Percentiles rank a stretch among this genome's conserved stretches.
These are phyloP conservation scores for Centropus bengalensis DNA, from an alignment of 2,113 vertebrate genomes.

Conservation along the genomic window DNA sequence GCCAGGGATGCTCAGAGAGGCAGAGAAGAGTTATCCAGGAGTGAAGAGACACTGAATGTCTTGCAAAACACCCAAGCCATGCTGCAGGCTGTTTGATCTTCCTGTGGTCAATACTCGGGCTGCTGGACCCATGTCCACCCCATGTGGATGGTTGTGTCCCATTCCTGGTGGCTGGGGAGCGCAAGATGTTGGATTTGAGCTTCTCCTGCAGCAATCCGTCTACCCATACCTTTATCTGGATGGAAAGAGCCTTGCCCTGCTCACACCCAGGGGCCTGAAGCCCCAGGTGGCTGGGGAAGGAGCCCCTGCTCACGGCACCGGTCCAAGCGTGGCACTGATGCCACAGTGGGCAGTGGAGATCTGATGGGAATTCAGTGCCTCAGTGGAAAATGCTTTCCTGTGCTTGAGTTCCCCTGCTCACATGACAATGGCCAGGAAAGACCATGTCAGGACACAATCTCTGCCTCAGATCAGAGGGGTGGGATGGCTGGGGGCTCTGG, in stretches of 20 bases:
- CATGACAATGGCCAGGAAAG: fast-evolving
- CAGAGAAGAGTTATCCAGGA: background rate
- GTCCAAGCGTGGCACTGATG: fast-evolving
- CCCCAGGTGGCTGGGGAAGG: background rate
- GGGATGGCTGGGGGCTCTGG: fast-evolving
- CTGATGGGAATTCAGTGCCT: background rate
- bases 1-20: background rate
- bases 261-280: background rate
- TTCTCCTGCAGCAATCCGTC: background rate
- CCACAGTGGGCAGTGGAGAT: fast-evolving
- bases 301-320: background rate
- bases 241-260: background rate
- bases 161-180: fast-evolving
- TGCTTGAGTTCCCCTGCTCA: background rate
- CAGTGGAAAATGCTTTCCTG: fast-evolving
- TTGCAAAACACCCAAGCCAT: fast-evolving
- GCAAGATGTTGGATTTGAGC: background rate
- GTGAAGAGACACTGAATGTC: fast-evolving
- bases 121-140: fast-evolving
- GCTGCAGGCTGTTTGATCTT: background rate
- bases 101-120: background rate
- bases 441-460: fast-evolving
- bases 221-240: fast-evolving
- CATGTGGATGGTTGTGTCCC: fast-evolving
- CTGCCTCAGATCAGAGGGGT: too few relatives aligned